Conservation (phyloP, 1,140 invertebrate genomes). For the Drosophila yakuba region DNA sequence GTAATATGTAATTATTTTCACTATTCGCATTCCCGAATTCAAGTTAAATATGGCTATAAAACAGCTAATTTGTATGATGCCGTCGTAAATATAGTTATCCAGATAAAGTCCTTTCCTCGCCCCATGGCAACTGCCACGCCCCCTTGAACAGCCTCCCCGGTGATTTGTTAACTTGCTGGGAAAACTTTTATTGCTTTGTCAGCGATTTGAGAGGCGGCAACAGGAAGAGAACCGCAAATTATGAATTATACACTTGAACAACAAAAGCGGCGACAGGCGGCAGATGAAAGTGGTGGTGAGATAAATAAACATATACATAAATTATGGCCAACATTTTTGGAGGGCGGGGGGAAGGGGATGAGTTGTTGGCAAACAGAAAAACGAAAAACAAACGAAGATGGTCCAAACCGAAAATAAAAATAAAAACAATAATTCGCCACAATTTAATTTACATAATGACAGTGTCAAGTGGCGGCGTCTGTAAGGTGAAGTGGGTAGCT, state of each 20-base stretch:
- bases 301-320: slow-evolving; percentile 67
- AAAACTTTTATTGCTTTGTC: slow-evolving; percentile 76
- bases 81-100: not conserved
- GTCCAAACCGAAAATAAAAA: slow-evolving; percentile 39
- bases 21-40: not conserved
- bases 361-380: slow-evolving; percentile 34
- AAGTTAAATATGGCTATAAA: not conserved
- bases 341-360: too few relatives aligned
- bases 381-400: slow-evolving; percentile 5
- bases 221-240: slow-evolving; percentile 57
- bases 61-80: not conserved
- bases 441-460: slow-evolving; percentile 83
- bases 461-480: slow-evolving; percentile 65
- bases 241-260: slow-evolving; percentile 75
- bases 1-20: too few relatives aligned
- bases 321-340: slow-evolving; percentile 47
- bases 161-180: slow-evolving; percentile 74
- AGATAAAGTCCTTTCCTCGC: not conserved
- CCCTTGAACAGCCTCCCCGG: slow-evolving; percentile 22
- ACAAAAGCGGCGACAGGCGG: slow-evolving; percentile 1
- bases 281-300: slow-evolving; percentile 25
- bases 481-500: slow-evolving; percentile 14
- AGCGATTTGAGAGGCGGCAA: slow-evolving; percentile 43
- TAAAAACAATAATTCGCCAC: slow-evolving; percentile 80
- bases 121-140: slow-evolving; percentile 9